Evolutionary conservation across 2,113 vertebrate species (phyloP).

Genomic region (Cnemophilus loriae): DNA sequence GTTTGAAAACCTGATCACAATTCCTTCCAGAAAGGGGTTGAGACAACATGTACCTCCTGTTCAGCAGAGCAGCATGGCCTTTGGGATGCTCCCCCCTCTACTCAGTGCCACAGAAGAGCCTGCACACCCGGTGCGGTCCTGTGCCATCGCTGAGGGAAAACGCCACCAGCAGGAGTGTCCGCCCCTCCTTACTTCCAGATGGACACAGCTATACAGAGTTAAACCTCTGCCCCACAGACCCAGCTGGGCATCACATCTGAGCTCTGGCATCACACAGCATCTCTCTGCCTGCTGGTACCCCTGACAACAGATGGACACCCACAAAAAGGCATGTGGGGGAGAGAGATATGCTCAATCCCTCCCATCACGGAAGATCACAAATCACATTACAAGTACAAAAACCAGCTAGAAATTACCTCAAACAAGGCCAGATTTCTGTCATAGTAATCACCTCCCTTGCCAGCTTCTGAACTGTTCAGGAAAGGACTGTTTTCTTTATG

Average conservation of each 20-base stretch:
- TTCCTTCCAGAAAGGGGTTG: background rate
- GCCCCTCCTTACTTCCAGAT: background rate
- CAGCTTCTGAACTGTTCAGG: slow-evolving; percentile 78
- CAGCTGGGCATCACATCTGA: fast-evolving
- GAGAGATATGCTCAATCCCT: background rate
- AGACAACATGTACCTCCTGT: background rate
- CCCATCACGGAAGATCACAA: background rate
- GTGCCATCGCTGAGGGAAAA: background rate
- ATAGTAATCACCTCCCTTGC: slow-evolving; percentile 89
- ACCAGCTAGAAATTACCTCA: slow-evolving; percentile 77
- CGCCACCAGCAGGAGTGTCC: background rate
- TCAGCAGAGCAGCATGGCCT: background rate
- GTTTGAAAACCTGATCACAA: background rate
- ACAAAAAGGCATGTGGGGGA: fast-evolving
- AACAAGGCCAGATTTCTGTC: slow-evolving; percentile 96
- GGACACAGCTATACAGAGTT: background rate
- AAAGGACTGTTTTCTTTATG: slow-evolving; percentile 95
- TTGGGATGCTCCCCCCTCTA: background rate
- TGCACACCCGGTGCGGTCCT: background rate
- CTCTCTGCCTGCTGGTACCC: background rate
- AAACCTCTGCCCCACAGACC: background rate
- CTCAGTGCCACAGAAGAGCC: background rate
- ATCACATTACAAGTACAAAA: background rate
- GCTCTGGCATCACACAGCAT: background rate
- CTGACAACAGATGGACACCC: background rate